Base-by-base conservation (phyloP, 2,113 vertebrate genomes). In the Rhea americana region DNA sequence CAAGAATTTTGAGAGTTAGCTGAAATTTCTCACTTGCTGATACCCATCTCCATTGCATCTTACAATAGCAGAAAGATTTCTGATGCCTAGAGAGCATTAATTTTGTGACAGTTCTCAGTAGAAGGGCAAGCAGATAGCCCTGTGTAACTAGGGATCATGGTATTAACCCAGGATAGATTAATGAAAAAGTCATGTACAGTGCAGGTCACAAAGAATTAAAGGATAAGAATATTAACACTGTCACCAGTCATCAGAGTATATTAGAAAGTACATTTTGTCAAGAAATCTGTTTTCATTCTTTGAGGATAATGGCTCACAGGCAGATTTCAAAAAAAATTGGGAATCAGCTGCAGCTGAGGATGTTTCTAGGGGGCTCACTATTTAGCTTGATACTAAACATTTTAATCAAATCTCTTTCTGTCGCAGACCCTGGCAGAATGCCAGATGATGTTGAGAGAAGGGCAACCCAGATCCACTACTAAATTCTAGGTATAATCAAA, bases 141-240 rank as follows among this genome's bases (percentile, higher is more conserved):
- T 55, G 5, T 3, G 3, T 61, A 90, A 81, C 78, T 79, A 21
- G 82, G 85, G 1, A 93, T 70, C 12, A 45, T 87, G 25, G 35
- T 71, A 78, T 93, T 87, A 94, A 91, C 78, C 35, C 61, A 56
- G 35, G 37, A 67, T 7, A 93, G 56, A 93, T 75, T 71, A 90
- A 80, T 83, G 62, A 66, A 92, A 92, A 91, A 81, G 15, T 74
- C 35, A 50, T 68, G 48, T 78, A 85, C 47, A 16, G 78, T 75
- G 94, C 91, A 53, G 17, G 75, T 85, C 68, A 45, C 56, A 63
- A 85, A 75, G 61, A 93, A 87, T 71, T 92, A 88, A 89, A 90
- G 28, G 43, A 56, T 83, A 41, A 73, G 28, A 51, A 63, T 82
- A 48, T 79, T 53, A 91, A 80, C 66, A 41, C 17, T 39, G 50